Base-by-base conservation (phyloP, 2,797 vertebrate species). In the Streptopelia turtur region DNA sequence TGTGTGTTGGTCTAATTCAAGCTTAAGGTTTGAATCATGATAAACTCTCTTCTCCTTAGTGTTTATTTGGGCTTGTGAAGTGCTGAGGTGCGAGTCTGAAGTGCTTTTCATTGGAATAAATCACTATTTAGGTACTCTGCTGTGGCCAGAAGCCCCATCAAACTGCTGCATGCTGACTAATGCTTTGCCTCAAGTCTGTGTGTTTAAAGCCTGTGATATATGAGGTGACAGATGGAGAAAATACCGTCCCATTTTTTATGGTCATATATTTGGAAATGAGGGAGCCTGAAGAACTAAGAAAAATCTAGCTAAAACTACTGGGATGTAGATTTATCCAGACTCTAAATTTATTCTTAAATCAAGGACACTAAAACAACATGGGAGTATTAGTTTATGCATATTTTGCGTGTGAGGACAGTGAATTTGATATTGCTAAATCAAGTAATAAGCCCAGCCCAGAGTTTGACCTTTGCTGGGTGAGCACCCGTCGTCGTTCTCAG, bases 141-240 rank as follows among this genome's bases (percentile, higher is more conserved):
- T 59, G 70, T 70, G 74, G 56, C 77, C 75, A 92, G 43, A 69
- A 94, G 64, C 89, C 52, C 59, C 45, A 25, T 77, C 74, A 85
- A 91, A 65, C 47, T 76, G 59, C 59, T 85, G 17, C 76, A 71
- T 84, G 83, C 84, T 94, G 92, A 90, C 87, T 78, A 93, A 93
- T 71, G 84, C 77, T 70, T 90, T 66, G 68, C 57, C 79, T 90
- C 71, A 49, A 80, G 74, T 76, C 59, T 93, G 59, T 41, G 6
- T 75, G 63, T 87, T 94, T 93, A 90, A 90, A 94, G 69, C 7
- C 68, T 0, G 0, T 89, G 78, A 66, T 93, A 49, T 76, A 85
- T 41, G 77, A 37, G 23, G 86, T 96, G 94, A 65, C 94, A 95
- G 95, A 93, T 59, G 78, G 86, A 93, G 91, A 96, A 95, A 93